These are phyloP conservation scores for Galeruca laticollis DNA, from an alignment of 2,888 invertebrate species.

Conservation along the genomic window DNA sequence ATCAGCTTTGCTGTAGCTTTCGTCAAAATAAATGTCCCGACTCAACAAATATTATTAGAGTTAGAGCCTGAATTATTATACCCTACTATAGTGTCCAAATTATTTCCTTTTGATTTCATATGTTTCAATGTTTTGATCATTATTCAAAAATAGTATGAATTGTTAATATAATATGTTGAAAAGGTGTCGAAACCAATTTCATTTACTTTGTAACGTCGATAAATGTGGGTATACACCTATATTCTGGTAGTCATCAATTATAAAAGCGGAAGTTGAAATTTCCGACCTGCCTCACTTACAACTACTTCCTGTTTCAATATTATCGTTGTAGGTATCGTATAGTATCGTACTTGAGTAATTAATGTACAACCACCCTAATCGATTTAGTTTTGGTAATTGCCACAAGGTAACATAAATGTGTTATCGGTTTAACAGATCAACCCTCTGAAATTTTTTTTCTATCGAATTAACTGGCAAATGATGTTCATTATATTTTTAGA, in stretches of 20 bases:
- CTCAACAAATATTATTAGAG: too few species aligned
- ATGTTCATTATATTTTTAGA: neutral
- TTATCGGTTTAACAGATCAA: slow-evolving; percentile 21
- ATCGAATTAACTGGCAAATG: neutral
- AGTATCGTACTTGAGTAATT: slow-evolving; percentile 37
- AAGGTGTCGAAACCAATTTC: neutral
- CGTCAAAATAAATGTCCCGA: too few species aligned
- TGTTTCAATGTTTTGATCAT: too few species aligned
- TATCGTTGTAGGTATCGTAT: slow-evolving; percentile 40
- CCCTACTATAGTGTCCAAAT: too few species aligned
- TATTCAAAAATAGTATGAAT: too few species aligned
- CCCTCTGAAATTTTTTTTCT: neutral
- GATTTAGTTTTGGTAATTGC: slow-evolving; percentile 32
- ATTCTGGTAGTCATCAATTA: slow-evolving; percentile 43
- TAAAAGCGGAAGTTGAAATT: slow-evolving; percentile 47
- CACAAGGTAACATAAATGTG: slow-evolving; percentile 17
- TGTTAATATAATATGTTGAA: neutral
- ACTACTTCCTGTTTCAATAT: slow-evolving; percentile 45
- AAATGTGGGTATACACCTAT: slow-evolving; percentile 20
- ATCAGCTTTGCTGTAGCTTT: too few species aligned
- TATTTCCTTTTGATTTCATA: too few species aligned
- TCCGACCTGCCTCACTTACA: slow-evolving; percentile 48
- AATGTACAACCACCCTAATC: slow-evolving; percentile 32
- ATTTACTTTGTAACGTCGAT: slow-evolving; percentile 7
- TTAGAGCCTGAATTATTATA: too few species aligned